Evolutionary conservation across 2,797 vertebrate species (phyloP), one percentile per base, ranked within the genome.

Genomic region (Dendrocincla tyrannina): DNA sequence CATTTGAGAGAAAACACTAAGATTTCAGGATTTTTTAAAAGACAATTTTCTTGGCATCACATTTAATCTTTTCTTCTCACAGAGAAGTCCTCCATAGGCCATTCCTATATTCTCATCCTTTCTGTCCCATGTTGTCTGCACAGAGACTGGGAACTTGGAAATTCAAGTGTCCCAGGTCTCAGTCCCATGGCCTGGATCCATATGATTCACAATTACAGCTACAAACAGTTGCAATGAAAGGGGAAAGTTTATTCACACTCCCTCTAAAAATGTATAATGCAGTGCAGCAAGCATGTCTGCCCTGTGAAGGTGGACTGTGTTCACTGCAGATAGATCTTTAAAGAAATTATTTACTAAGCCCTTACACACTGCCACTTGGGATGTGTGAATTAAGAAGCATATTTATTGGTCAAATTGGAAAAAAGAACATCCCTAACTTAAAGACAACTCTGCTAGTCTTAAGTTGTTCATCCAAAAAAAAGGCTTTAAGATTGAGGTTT

Each of bases 291-390:
- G 33, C 44, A 30, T 5, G 1, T 46, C 56, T 58, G 76, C 80
- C 5, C 0, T 19, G 14, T 17, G 42, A 15, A 37, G 9, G 17
- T 62, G 18, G 22, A n/a, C 6, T 20, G 23, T 23, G 14, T 42
- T 84, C 66, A 44, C 27, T 80, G 66, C 58, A 68, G 41, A 27
- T 19, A 15, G 59, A n/a, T 32, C 64, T 62, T 81, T 49, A n/a
- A 67, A 83, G 58, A 78, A 62, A 62, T 46, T 47, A 47, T 67
- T 58, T 86, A 32, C 37, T 44, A 58, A 78, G 33, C 7, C 33
- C 46, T 81, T 77, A 66, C n/a, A 66, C 27, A 24, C 55, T 88
- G 47, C 32, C 63, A 73, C 11, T 92, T 46, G 52, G 32, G 25
- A 49, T 52, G 18, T 79, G 55, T 55, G 35, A 84, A 88, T 66